phyloP scores from a whole-genome alignment of 2,113 vertebrate genomes.

The Chaetodon trifascialis region DNA sequence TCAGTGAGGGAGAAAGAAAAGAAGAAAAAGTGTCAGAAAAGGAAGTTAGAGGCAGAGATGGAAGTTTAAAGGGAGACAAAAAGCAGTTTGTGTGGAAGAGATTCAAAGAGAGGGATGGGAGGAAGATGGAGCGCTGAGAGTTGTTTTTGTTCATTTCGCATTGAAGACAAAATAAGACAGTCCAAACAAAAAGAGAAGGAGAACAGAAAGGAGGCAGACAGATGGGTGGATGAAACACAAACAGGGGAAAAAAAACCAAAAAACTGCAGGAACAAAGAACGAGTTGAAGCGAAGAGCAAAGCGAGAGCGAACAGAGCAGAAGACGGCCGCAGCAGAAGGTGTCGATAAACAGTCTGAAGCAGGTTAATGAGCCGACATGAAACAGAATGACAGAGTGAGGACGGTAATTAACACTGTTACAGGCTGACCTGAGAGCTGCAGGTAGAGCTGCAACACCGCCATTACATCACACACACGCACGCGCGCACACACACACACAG shows the following conservation, averaged over 20 bases:
- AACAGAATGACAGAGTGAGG: slow-evolving; percentile 50
- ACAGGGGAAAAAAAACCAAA: slow-evolving; percentile 10
- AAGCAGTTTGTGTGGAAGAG: background rate
- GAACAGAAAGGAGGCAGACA: background rate
- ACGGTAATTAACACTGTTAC: slow-evolving; percentile 29
- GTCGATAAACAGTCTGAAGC: slow-evolving; percentile 46
- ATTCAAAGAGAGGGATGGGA: background rate
- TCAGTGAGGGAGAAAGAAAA: background rate
- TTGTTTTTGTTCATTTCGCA: slow-evolving; percentile 3
- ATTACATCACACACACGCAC: slow-evolving; percentile 5
- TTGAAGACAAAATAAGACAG: background rate
- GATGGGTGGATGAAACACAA: slow-evolving; percentile 43
- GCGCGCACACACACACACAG: background rate
- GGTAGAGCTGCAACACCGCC: slow-evolving; percentile 5
- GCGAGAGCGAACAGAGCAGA: background rate
- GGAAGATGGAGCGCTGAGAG: background rate
- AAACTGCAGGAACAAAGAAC: slow-evolving; percentile 11
- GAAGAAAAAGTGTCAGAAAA: background rate
- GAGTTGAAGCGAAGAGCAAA: slow-evolving; percentile 17
- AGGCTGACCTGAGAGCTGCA: slow-evolving; percentile 41
- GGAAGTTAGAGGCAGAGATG: background rate
- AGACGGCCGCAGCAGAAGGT: slow-evolving; percentile 18
- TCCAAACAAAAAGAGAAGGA: background rate
- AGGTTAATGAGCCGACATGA: slow-evolving; percentile 62
- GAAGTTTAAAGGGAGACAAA: background rate